A percentile compares a stretch with the other conserved stretches of the same genome.
These are phyloP conservation scores for Lates japonicus DNA, from an alignment of 2,797 vertebrate genomes.

Conservation along the genomic window DNA sequence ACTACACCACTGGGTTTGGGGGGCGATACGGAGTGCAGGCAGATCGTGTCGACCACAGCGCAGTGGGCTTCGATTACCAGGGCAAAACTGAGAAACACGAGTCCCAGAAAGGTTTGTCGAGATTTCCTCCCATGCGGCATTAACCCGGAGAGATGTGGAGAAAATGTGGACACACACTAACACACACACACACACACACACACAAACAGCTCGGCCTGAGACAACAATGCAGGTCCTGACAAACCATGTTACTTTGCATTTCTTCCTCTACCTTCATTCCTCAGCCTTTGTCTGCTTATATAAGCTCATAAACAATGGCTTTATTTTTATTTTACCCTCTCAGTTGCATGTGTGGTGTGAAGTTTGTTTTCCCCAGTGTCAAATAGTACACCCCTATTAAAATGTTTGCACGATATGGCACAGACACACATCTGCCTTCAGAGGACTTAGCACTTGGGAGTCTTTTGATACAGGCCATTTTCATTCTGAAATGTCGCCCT, in stretches of 20 bases:
- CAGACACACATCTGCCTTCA: not conserved
- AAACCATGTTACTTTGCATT: constrained; percentile 21
- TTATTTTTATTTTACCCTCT: not conserved
- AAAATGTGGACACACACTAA: constrained; percentile 1
- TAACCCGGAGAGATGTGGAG: not conserved
- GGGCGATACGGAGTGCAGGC: constrained; percentile 92
- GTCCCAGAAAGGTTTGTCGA: constrained; percentile 91
- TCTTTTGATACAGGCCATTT: not conserved
- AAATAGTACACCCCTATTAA: not conserved
- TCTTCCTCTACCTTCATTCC: constrained; percentile 43
- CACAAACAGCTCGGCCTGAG: not conserved
- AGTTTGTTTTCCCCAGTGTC: not conserved
- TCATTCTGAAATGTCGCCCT: not conserved
- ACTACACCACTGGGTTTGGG: constrained; percentile 94
- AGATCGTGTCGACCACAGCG: constrained; percentile 91
- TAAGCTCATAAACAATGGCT: constrained; percentile 11
- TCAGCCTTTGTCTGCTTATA: constrained; percentile 27
- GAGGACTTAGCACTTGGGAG: not conserved
- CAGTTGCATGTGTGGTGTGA: constrained; percentile 15
- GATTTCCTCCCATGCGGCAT: not conserved
- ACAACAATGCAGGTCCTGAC: constrained; percentile 31
- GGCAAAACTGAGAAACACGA: constrained; percentile 93
- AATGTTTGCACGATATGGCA: not conserved
- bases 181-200: not conserved
- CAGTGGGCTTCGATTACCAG: constrained; percentile 94